Evolutionary conservation across 64 coral and sea anemone genomes (phyloP), one percentile per base, ranked within the genome.

Genomic region (Montipora efflorescens): DNA sequence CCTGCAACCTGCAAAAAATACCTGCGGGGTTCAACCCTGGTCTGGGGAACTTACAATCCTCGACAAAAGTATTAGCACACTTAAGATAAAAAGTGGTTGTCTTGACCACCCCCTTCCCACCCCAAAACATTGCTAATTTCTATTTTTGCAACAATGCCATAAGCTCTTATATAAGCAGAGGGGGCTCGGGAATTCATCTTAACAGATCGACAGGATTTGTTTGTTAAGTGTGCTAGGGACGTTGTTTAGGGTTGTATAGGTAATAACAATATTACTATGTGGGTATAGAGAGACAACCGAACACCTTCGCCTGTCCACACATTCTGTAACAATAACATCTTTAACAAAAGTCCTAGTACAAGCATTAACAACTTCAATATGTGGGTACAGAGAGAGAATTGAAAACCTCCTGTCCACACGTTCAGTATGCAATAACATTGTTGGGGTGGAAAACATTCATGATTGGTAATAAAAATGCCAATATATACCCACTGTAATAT

Each of bases 11-110:
- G 25, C 25, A 25, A 25, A 25, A 25, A 25, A 25, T 25, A 25
- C 25, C 25, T 25, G 28, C 28, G 28, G 28, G n/a, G 23, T 74
- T 23, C 70, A 74, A 21, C n/a, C 70, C 70, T 22, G 20, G n/a
- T 74, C 70, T 21, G 83, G 83, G 83, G 67, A 73, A 87, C 67
- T 75, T 74, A 87, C 28, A 87, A 87, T 74, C 67, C 84, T 87
- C 11, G 84, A 74, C 64, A 87, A 87, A 87, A 87, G 66, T 74
- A 49, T 87, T 74, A 74, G 84, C 47, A 87, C 84, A 74, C 67
- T 87, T 74, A 87, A 87, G 22, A 74, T 87, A 74, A 53, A 88
- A 88, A 88, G 25, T 88, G 85, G 85, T 88, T 88, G 85, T 88
- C 48, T 75, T 51, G 85, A 88, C 68, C 85, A 75, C 68, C 70